These are phyloP conservation scores for Pangasius sanitwongsei DNA, from an alignment of 2,797 vertebrate genomes.

Conservation along the genomic window DNA sequence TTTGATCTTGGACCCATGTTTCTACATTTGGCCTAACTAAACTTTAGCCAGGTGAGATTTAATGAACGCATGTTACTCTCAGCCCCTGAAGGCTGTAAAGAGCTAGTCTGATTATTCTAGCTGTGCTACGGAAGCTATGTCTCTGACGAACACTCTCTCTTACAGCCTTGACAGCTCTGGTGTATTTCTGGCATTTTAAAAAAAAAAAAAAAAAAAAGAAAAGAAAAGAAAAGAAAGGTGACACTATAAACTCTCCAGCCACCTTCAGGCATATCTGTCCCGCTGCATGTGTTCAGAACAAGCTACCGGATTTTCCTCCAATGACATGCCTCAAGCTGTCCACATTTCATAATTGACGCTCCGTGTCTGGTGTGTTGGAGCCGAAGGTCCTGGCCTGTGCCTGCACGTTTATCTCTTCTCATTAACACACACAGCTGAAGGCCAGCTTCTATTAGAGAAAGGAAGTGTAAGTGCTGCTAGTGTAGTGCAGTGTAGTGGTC, in stretches of 20 bases:
- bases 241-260: not conserved
- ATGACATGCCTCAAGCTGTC: conserved; percentile 16
- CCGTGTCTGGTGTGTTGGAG: not conserved
- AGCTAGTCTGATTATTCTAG: not conserved
- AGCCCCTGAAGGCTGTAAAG: not conserved
- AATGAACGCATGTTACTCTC: not conserved
- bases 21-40: not conserved
- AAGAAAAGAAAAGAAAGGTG: conserved; percentile 24
- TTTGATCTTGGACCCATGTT: not conserved
- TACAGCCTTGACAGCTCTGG: conserved; percentile 8
- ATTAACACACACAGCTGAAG: conserved; percentile 44
- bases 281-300: conserved; percentile 18
- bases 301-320: conserved; percentile 17
- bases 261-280: conserved; percentile 31
- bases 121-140: not conserved
- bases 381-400: conserved; percentile 28
- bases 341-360: conserved; percentile 42
- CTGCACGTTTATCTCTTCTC: conserved; percentile 39
- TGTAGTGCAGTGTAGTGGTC: conserved; percentile 22
- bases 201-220: not conserved
- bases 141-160: not conserved
- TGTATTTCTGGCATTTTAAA: conserved; percentile 35
- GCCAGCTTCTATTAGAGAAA: conserved; percentile 2
- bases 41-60: not conserved
- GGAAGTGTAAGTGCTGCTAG: conserved; percentile 19